Percentiles rank a stretch among this genome's conserved stretches.
These are phyloP conservation scores for Pseudopipra pipra DNA, from an alignment of 2,113 vertebrate genomes.

Conservation along the genomic window DNA sequence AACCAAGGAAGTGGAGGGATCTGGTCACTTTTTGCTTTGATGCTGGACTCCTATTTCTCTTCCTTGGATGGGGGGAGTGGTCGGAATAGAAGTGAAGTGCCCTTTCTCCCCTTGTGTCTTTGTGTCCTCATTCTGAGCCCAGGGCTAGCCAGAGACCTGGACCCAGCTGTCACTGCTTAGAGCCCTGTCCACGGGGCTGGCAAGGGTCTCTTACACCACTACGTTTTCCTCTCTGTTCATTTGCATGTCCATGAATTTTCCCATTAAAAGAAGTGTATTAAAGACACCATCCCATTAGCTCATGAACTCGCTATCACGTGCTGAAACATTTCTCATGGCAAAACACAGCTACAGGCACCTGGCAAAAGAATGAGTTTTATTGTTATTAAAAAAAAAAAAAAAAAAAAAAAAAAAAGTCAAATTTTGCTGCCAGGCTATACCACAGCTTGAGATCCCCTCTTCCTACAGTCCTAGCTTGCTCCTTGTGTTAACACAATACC, in stretches of 20 bases:
- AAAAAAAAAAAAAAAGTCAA: not conserved
- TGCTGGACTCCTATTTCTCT: not conserved
- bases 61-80: not conserved
- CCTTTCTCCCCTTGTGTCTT: not conserved
- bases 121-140: not conserved
- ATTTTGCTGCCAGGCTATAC: not conserved
- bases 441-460: not conserved
- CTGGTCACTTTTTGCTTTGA: not conserved
- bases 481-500: not conserved
- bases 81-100: not conserved
- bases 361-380: not conserved
- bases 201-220: not conserved
- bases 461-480: not conserved
- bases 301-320: not conserved
- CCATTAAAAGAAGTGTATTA: not conserved
- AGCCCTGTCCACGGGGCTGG: fast-evolving
- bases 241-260: not conserved
- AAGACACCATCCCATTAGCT: not conserved
- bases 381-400: not conserved
- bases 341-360: not conserved
- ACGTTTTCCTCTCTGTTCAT: not conserved
- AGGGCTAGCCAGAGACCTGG: not conserved
- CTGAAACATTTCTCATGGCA: not conserved
- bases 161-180: not conserved
- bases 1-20: not conserved